Percentiles rank a stretch among this genome's conserved stretches.
Evolutionary conservation across 2,113 vertebrate species (phyloP).

Genomic region (Parus major): DNA sequence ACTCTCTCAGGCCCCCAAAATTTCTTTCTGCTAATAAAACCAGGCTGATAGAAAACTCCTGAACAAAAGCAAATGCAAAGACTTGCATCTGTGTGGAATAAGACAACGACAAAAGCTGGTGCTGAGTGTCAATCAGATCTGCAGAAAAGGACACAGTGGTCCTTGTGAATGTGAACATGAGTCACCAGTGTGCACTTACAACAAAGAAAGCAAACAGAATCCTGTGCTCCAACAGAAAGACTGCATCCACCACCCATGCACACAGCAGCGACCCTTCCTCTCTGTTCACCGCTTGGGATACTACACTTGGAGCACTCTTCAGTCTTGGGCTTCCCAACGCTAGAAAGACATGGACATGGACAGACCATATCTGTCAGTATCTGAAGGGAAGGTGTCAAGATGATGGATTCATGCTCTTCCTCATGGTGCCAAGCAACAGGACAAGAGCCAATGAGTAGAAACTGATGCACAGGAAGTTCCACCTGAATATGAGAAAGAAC

Average conservation of each 20-base stretch:
- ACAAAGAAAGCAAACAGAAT: not conserved
- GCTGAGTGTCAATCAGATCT: not conserved
- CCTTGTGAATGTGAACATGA: not conserved
- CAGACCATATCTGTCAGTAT: not conserved
- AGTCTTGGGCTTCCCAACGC: not conserved
- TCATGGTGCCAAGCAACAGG: not conserved
- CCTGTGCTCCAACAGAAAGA: not conserved
- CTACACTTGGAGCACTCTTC: not conserved
- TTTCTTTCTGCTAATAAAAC: not conserved
- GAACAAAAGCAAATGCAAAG: not conserved
- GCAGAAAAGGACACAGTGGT: not conserved
- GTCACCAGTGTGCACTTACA: not conserved
- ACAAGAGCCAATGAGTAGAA: not conserved
- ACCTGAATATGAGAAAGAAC: not conserved
- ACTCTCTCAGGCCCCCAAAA: not conserved
- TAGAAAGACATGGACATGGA: not conserved
- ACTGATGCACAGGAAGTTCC: not conserved
- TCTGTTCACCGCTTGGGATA: not conserved
- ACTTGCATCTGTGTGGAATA: not conserved
- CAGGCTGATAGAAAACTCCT: not conserved
- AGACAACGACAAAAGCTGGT: not conserved
- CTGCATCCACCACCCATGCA: not conserved
- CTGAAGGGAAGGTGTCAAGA: not conserved
- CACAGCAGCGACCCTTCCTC: not conserved
- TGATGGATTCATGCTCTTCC: not conserved